Conservation (phyloP, 2,113 vertebrate genomes). For the Dicrurus megarhynchus region DNA sequence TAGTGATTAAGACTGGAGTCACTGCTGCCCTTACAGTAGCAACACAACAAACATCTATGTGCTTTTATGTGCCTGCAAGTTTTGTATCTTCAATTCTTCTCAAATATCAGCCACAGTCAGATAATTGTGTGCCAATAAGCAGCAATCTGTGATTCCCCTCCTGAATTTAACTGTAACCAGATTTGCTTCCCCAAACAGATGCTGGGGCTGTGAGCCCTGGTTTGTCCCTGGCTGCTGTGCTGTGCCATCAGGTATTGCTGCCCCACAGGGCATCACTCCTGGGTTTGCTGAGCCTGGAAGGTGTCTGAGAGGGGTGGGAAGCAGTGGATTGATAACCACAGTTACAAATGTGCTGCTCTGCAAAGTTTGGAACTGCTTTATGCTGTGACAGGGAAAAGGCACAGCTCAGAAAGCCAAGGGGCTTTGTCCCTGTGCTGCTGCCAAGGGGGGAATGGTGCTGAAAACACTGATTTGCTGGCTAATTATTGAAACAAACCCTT, state of each 20-base stretch:
- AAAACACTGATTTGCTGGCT: not conserved
- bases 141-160: not conserved
- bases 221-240: not conserved
- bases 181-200: not conserved
- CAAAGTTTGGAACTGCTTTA: not conserved
- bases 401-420: not conserved
- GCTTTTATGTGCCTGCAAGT: not conserved
- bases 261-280: not conserved
- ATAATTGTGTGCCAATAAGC: not conserved
- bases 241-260: not conserved
- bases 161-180: not conserved
- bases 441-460: not conserved
- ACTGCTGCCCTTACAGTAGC: not conserved
- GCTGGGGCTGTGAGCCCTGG: not conserved
- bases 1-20: not conserved
- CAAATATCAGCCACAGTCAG: not conserved
- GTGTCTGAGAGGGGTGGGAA: not conserved
- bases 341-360: not conserved
- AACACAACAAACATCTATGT: not conserved
- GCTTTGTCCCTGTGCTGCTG: not conserved
- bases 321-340: not conserved
- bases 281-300: not conserved
- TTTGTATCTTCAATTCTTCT: not conserved
- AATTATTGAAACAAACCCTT: not conserved
- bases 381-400: not conserved